phyloP scores from a whole-genome alignment of 2,888 invertebrate genomes.

The Dicranocentrus wangi region DNA sequence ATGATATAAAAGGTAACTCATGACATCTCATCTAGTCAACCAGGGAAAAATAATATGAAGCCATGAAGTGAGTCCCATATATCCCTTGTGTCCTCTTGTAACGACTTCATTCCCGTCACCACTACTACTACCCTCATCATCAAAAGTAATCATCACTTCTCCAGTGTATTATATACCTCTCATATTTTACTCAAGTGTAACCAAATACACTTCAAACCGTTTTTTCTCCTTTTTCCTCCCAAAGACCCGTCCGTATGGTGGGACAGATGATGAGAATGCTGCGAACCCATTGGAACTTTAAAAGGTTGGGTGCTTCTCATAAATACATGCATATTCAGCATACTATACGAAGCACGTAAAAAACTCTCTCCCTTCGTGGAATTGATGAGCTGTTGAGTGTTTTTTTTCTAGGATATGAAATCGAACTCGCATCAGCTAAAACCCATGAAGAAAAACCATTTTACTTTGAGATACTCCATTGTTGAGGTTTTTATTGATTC shows the following conservation, averaged over 20 bases:
- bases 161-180: conserved; percentile 63
- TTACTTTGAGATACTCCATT: neutral
- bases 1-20: conserved; percentile 43
- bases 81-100: conserved; percentile 11
- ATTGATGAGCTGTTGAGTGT: conserved; percentile 36
- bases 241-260: neutral
- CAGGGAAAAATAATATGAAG: conserved; percentile 15
- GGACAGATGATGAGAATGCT: conserved; percentile 49
- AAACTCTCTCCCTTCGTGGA: conserved; percentile 2
- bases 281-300: neutral
- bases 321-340: conserved; percentile 9
- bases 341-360: neutral
- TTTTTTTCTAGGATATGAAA: conserved; percentile 20
- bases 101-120: conserved; percentile 49
- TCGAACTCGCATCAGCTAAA: conserved; percentile 21
- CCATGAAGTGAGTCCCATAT: conserved; percentile 46
- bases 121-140: conserved; percentile 18
- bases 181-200: conserved; percentile 65
- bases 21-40: conserved; percentile 34
- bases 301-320: conserved; percentile 49
- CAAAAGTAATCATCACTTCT: conserved; percentile 63
- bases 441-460: neutral
- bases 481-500: conserved; percentile 51
- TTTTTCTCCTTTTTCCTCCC: conserved; percentile 14
- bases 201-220: conserved; percentile 60